phyloP scores from a whole-genome alignment of 2,888 invertebrate species.

The Mimachlamys varia region DNA sequence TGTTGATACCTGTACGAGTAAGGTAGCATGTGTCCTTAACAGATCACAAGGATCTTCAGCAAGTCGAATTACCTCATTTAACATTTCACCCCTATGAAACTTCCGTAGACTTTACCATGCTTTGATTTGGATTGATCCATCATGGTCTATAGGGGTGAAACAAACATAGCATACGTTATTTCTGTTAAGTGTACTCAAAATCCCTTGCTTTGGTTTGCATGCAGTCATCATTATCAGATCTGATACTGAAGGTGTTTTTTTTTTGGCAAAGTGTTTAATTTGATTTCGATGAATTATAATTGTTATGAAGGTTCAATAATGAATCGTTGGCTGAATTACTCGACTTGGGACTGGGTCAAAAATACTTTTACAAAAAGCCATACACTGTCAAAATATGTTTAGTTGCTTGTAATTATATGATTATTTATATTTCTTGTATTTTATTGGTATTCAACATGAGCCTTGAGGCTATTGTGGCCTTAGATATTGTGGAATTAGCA shows the following conservation, averaged over 20 bases:
- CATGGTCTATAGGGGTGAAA: too few relatives aligned
- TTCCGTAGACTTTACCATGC: too few relatives aligned
- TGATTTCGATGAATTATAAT: not conserved
- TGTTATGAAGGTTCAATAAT: not conserved
- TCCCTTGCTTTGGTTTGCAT: constrained; percentile 11
- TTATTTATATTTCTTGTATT: not conserved
- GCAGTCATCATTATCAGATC: not conserved
- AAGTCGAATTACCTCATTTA: not conserved
- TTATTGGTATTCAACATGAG: not conserved
- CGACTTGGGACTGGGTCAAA: not conserved
- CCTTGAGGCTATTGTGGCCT: not conserved
- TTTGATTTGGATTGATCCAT: too few relatives aligned
- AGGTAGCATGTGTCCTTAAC: not conserved
- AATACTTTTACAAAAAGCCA: not conserved
- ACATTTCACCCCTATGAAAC: too few relatives aligned
- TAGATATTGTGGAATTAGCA: not conserved
- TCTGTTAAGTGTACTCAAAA: not conserved
- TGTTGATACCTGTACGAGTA: not conserved
- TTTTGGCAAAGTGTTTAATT: not conserved
- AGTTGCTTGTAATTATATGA: not conserved
- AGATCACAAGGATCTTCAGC: not conserved
- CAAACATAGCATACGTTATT: not conserved
- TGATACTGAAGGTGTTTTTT: not conserved
- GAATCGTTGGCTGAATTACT: not conserved
- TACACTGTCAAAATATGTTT: not conserved